These are phyloP conservation scores for Actinostola sp. DNA, from an alignment of 92 coral and sea anemone genomes.

Conservation along the genomic window DNA sequence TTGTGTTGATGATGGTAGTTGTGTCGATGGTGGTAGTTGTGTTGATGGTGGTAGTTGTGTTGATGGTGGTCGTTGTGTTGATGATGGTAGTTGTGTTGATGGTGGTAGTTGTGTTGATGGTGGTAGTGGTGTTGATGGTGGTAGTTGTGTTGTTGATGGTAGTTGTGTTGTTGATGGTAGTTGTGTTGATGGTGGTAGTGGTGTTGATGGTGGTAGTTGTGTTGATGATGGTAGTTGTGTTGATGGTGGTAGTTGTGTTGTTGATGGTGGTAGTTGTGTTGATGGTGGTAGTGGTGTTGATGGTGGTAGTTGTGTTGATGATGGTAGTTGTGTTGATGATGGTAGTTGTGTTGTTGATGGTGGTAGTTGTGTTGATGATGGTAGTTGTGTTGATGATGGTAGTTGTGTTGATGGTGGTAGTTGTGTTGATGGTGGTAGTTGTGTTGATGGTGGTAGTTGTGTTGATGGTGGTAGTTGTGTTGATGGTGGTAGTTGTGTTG, in stretches of 20 bases:
- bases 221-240: too few species aligned
- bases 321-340: neutral
- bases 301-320: slow-evolving; percentile 1
- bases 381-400: slow-evolving; percentile 13
- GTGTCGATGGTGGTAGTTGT: neutral
- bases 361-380: slow-evolving; percentile 1
- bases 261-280: neutral
- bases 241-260: too few species aligned
- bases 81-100: too few species aligned
- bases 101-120: neutral
- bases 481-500: neutral
- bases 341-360: slow-evolving; percentile 6
- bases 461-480: neutral
- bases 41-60: neutral
- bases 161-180: neutral
- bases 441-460: neutral
- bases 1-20: neutral
- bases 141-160: neutral
- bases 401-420: neutral
- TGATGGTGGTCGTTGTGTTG: too few species aligned
- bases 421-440: neutral
- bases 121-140: neutral
- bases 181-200: slow-evolving; percentile 6
- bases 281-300: neutral
- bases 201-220: neutral